Evolutionary conservation across 2,113 vertebrate genomes (phyloP).

Genomic region (Tragelaphus strepsiceros): DNA sequence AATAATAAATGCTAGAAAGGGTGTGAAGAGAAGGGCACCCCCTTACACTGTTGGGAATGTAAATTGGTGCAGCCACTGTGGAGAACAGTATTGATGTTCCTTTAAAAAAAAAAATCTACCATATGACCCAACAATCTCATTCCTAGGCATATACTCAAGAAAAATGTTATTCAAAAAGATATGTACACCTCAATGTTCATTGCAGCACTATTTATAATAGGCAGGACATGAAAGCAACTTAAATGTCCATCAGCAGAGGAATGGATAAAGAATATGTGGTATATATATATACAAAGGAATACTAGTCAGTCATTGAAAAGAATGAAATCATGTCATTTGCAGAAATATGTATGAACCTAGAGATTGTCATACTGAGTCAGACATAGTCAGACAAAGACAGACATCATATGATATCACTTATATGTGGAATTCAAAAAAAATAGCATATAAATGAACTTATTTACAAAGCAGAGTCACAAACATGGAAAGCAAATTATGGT

Average conservation of each 20-base stretch:
- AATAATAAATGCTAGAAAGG: not conserved
- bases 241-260: not conserved
- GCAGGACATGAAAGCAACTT: not conserved
- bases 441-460: not conserved
- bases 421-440: not conserved
- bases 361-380: not conserved
- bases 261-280: not conserved
- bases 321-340: not conserved
- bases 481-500: not conserved
- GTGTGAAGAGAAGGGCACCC: not conserved
- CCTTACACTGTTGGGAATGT: not conserved
- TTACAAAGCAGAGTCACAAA: not conserved
- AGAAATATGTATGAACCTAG: not conserved
- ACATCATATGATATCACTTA: not conserved
- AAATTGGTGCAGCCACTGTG: not conserved
- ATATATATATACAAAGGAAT: not conserved
- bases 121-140: not conserved
- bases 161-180: not conserved
- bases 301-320: not conserved
- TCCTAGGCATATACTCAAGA: not conserved
- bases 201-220: not conserved
- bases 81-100: not conserved
- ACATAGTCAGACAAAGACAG: not conserved
- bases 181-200: not conserved
- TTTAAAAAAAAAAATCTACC: not conserved